Conservation (phyloP, 2,113 vertebrate species). For the Taxidea taxus region DNA sequence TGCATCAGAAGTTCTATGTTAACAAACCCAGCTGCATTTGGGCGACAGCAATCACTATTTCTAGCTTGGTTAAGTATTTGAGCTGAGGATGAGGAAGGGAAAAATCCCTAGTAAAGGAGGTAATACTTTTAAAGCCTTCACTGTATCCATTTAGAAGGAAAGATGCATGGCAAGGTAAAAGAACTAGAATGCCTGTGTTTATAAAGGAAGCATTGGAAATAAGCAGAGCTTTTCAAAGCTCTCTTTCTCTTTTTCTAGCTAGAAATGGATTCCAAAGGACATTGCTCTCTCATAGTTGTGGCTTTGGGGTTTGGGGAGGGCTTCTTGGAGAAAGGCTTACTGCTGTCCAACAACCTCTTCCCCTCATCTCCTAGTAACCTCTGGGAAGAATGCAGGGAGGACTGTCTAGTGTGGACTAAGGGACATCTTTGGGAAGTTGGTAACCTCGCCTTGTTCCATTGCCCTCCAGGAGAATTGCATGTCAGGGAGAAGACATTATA, state of each 20-base stretch:
- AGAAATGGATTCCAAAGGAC: background rate
- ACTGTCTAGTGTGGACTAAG: background rate
- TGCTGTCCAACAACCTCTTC: background rate
- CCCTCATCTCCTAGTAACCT: background rate
- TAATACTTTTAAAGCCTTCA: background rate
- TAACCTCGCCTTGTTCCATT: background rate
- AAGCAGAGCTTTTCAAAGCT: background rate
- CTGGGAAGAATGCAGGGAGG: background rate
- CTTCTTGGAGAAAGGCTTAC: background rate
- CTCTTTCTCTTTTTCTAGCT: background rate
- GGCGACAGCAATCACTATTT: background rate
- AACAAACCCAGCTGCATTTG: background rate
- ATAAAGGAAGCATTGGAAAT: background rate
- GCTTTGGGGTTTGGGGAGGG: background rate
- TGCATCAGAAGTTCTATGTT: background rate
- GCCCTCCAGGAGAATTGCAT: background rate
- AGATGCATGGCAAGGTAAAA: background rate
- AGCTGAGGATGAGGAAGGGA: background rate
- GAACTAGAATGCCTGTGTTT: background rate
- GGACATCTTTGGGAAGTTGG: background rate
- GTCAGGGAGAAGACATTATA: background rate
- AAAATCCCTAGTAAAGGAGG: background rate
- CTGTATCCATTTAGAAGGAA: background rate
- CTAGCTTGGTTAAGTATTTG: background rate
- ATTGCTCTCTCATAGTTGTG: background rate